Evolutionary conservation across 2,888 invertebrate genomes (phyloP), one percentile per base, ranked within the genome.

Genomic region (Drosophila neotestacea): DNA sequence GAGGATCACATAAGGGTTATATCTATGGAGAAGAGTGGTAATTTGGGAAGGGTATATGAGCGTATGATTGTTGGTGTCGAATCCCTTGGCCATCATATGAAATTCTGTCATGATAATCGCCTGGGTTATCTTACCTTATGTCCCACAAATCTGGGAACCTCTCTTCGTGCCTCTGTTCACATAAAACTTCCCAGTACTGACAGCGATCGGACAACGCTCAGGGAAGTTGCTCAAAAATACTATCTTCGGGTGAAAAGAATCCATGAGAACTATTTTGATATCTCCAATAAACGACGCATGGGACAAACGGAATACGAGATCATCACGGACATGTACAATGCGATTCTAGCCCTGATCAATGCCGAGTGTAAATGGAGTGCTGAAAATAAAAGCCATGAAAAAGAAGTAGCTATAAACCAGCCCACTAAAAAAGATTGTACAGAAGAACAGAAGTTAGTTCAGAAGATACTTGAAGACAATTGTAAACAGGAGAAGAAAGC

Each of bases 51-150:
- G 94, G 96, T 98, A 6, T 98, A 96, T 94, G 96, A 96, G 91
- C 96, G 98, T 91, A 93, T 98, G 91, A 96, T 97, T 75, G 94
- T 94, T 10, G 99, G 97, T 79, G 97, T 98, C 82, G 97, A 97
- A 90, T 96, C 97, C 81, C 97, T 98, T 91, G 98, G 98, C 93
- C 96, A 97, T 94, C 95, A 97, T 91, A 91, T 98, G 80, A 96
- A 97, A 13, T 99, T 99, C 95, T 97, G 97, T 58, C 97, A 97
- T 93, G 95, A 98, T 91, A 96, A 97, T 88, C 95, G 98, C 79
- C 95, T 98, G 79, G 99, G 99, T 73, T 98, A 97, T 95, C 94
- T 99, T 86, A 99, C 98, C 38, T 99, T 98, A 96, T 99, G 99
- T 94, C 99, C 99, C 70, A 98, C 98, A 93, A 99, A 99, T 94